These are phyloP conservation scores for Sycophila sp. DNA, from an alignment of 1,140 invertebrate species.

Conservation along the genomic window DNA sequence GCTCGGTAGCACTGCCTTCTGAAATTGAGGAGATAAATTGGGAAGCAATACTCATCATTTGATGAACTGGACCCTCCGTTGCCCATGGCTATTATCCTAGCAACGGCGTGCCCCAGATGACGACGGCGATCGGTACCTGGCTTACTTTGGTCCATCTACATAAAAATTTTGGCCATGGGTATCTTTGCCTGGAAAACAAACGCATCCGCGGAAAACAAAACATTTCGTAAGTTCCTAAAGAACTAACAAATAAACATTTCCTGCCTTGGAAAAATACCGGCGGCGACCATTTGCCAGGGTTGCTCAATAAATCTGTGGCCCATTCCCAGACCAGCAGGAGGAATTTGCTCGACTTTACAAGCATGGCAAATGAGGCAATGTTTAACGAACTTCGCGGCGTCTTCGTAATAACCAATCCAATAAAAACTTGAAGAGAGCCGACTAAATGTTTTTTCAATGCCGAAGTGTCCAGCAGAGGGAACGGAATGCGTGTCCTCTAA, in stretches of 20 bases:
- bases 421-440: not conserved
- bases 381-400: not conserved
- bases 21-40: no score
- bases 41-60: no score
- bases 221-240: constrained; percentile 39
- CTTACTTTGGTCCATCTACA: no score
- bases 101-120: no score
- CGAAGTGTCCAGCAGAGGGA: not conserved
- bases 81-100: no score
- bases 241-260: not conserved
- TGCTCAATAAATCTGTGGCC: not conserved
- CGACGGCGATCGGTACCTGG: no score
- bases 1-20: no score
- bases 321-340: not conserved
- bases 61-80: no score
- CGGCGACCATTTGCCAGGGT: not conserved
- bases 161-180: no score
- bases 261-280: not conserved
- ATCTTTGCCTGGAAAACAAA: no score
- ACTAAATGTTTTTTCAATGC: not conserved
- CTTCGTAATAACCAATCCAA: not conserved
- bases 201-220: no score
- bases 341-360: not conserved
- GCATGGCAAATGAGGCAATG: not conserved
- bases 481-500: not conserved